Evolutionary conservation across 2,888 invertebrate genomes (phyloP).

Genomic region (Blera fallax): DNA sequence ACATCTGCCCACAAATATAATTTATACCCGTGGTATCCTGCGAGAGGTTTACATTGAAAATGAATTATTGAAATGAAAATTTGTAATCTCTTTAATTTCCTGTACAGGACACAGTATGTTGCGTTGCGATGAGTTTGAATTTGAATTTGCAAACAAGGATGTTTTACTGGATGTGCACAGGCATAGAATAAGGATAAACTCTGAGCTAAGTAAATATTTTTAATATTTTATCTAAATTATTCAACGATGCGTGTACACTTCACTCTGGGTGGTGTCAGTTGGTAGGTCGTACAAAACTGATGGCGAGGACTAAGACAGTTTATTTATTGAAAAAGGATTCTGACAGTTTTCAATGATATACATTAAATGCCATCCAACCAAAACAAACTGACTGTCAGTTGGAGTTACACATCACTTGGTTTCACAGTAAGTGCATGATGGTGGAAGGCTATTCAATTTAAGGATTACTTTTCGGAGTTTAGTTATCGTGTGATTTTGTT

Average conservation of each 20-base stretch:
- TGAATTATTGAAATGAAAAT: conserved; percentile 10
- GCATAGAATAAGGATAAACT: not conserved
- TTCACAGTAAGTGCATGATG: not conserved
- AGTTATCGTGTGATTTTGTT: not conserved
- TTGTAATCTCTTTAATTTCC: conserved; percentile 37
- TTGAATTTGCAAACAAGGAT: not conserved
- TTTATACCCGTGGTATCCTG: conserved; percentile 11
- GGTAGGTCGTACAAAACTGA: not conserved
- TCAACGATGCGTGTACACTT: conserved; percentile 19
- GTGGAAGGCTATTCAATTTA: not conserved
- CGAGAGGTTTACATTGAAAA: not conserved
- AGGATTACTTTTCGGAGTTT: not conserved
- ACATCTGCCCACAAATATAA: not conserved
- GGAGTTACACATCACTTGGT: conserved; percentile 12
- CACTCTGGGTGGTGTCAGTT: conserved; percentile 3
- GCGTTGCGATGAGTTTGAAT: not conserved
- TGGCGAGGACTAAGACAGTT: not conserved
- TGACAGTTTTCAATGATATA: not conserved
- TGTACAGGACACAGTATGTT: not conserved
- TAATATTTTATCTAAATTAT: conserved; percentile 34
- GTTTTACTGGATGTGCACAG: not conserved
- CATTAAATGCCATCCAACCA: not conserved
- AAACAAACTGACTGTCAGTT: not conserved
- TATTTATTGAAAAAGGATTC: not conserved
- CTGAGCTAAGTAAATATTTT: conserved; percentile 7